Base-by-base conservation (phyloP, 2,888 invertebrate genomes). In the Diloba caeruleocephala region DNA sequence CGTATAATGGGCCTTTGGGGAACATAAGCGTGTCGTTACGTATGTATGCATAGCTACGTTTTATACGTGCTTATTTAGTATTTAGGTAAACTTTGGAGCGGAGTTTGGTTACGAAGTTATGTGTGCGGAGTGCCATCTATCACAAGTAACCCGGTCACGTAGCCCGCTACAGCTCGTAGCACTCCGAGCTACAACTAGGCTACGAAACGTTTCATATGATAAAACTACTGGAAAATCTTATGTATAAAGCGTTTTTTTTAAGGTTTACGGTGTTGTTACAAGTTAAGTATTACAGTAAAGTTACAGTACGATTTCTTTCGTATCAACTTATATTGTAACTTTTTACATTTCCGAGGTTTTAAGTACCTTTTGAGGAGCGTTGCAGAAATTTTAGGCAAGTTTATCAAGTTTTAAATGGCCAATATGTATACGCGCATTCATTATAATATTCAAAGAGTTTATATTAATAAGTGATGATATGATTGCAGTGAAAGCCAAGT, bases 81-180 rank as follows among this genome's bases (percentile, higher is more conserved):
- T 42, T 61, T 25, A 54, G 14, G 29, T 15, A 32, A 48, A 43
- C 15, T 34, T 36, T 12, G 8, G 8, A 17, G 32, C 37, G 31
- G 12, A 14, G 33, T 38, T 37, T 8, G 34, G 32, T 56, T 23
- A 45, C 37, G 10, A 12, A 43, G 39, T 49, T 39, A 48, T 36
- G 17, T 26, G 14, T 29, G 52, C 57, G 12, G 48, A 74, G 74
- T 52, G 54, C 70, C 77, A 84, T 87, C 81, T 74, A 83, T 85
- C 85, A 85, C 67, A 31, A 60, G 77, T 83, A 81, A 87, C 83
- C 82, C 83, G 85, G 85, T 86, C 82, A 83, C 85, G 85, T 85
- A 82, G 80, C 77, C 31, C 41, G 74, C 58, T 48, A 41, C 49
- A 38, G 26, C 54, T 39, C 45, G 44, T 57, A 61, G 44, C 62